Conservation (phyloP, 2,888 invertebrate genomes). For the Orthosia gothica region DNA sequence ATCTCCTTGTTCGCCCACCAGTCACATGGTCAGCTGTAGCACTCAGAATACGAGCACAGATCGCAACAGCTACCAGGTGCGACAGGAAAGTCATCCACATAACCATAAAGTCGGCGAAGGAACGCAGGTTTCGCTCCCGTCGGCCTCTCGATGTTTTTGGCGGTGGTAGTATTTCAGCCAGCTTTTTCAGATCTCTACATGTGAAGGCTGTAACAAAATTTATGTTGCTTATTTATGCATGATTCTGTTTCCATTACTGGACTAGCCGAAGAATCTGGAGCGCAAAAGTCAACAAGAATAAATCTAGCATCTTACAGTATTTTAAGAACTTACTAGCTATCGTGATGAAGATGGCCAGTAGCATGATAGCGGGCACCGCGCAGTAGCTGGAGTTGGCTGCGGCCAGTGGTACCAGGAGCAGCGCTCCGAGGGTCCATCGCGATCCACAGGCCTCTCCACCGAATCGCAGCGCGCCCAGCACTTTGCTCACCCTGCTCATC, state of each 20-base stretch:
- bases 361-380: slow-evolving; percentile 90
- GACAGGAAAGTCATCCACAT: slow-evolving; percentile 92
- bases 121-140: slow-evolving; percentile 87
- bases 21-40: slow-evolving; percentile 93
- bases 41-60: slow-evolving; percentile 92
- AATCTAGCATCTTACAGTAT: not conserved
- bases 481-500: slow-evolving; percentile 81
- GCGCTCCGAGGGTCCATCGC: slow-evolving; percentile 92
- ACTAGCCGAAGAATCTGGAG: not conserved
- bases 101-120: slow-evolving; percentile 91
- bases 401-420: slow-evolving; percentile 91
- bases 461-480: slow-evolving; percentile 74
- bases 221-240: not conserved
- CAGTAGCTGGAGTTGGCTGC: slow-evolving; percentile 92
- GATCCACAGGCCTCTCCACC: slow-evolving; percentile 87
- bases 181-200: slow-evolving; percentile 84
- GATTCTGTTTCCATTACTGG: not conserved
- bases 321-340: slow-evolving; percentile 88
- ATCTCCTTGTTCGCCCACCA: slow-evolving; percentile 91
- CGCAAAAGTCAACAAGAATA: not conserved
- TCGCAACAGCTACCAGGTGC: slow-evolving; percentile 92
- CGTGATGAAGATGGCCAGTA: slow-evolving; percentile 88
- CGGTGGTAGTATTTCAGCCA: slow-evolving; percentile 85
- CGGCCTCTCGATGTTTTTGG: slow-evolving; percentile 83
- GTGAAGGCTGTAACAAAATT: slow-evolving; percentile 80